phyloP scores from a whole-genome alignment of 1,140 invertebrate species.

The Aphelenchoides avenae region DNA sequence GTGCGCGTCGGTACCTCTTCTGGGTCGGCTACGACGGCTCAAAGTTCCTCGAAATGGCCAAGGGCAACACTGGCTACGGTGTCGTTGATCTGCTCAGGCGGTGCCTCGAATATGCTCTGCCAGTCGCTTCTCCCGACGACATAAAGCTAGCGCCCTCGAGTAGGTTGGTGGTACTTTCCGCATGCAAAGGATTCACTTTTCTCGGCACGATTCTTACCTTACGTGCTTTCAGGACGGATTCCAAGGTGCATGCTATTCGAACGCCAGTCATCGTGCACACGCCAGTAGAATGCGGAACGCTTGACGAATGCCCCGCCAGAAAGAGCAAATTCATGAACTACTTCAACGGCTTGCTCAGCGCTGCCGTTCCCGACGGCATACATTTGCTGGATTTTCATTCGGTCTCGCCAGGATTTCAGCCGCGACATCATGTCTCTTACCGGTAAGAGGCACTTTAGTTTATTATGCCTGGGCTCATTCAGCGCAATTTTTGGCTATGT shows the following conservation, averaged over 20 bases:
- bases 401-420: conserved; percentile 41
- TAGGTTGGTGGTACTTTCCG: too few relatives aligned
- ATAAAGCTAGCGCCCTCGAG: too few relatives aligned
- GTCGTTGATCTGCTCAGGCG: too few relatives aligned
- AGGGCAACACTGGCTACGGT: too few relatives aligned
- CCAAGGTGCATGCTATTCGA: conserved; percentile 43
- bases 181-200: too few relatives aligned
- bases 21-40: conserved; percentile 49
- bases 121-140: too few relatives aligned
- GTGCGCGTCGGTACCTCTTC: too few relatives aligned
- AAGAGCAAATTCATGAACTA: conserved; percentile 10
- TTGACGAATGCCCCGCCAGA: conserved; percentile 4
- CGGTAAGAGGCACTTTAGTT: conserved; percentile 14
- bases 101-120: too few relatives aligned
- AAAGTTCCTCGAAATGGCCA: conserved; percentile 46
- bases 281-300: conserved; percentile 14
- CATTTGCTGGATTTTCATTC: conserved; percentile 36
- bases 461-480: not conserved
- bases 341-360: conserved; percentile 24
- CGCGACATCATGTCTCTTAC: conserved; percentile 31
- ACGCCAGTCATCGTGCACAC: conserved; percentile 34
- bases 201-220: too few relatives aligned
- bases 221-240: conserved; percentile 39
- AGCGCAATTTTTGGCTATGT: not conserved
- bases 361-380: conserved; percentile 6